phyloP scores from a whole-genome alignment of 2,888 invertebrate genomes.

The Hyposoter didymator region DNA sequence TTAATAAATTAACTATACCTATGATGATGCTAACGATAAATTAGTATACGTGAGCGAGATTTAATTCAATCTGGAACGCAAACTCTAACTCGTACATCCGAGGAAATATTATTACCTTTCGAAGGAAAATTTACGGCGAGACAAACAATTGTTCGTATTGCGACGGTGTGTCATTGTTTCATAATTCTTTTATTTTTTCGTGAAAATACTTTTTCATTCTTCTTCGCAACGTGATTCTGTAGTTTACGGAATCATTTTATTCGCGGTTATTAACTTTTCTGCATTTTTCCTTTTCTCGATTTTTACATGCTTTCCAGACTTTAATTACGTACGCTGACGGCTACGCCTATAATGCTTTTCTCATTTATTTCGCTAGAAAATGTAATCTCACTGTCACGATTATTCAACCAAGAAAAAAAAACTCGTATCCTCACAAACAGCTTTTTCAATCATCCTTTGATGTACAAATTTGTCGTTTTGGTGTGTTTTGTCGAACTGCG shows the following conservation, averaged over 20 bases:
- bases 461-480: conserved; percentile 10
- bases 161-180: not conserved
- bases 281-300: not conserved
- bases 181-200: not conserved
- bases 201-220: not conserved
- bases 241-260: not conserved
- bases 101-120: not conserved
- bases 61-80: conserved; percentile 45
- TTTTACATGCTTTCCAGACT: conserved; percentile 54
- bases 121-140: not conserved
- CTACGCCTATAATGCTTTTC: conserved; percentile 46
- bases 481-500: conserved; percentile 2
- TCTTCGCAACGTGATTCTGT: not conserved
- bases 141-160: not conserved
- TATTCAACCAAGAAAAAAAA: conserved; percentile 1
- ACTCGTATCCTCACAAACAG: conserved; percentile 3
- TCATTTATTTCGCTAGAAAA: conserved; percentile 40
- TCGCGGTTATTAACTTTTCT: not conserved
- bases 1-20: conserved; percentile 62
- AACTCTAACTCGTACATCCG: not conserved
- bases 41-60: conserved; percentile 60
- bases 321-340: conserved; percentile 55
- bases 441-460: conserved; percentile 29
- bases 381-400: conserved; percentile 24
- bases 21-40: conserved; percentile 58